Base-by-base conservation (phyloP, 2,888 invertebrate species). In the Cosmopolites sordidus region DNA sequence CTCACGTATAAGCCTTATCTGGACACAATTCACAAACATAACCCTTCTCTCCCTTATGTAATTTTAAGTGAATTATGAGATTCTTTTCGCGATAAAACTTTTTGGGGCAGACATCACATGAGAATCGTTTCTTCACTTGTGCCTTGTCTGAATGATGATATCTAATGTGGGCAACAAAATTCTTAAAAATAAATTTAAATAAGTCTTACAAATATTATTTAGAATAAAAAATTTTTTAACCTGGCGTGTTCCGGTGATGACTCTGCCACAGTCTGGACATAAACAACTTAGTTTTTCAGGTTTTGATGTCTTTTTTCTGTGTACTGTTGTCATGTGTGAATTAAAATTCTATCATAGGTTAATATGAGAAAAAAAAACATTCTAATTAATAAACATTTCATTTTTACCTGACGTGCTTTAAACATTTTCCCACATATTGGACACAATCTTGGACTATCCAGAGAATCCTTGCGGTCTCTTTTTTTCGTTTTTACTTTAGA, bases 41-140 rank as follows among this genome's bases (percentile, higher is more conserved):
- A 6, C 58, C 58, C 38, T 60, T 60, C 16, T 60, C 60, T 8
- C 60, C 60, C 46, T 54, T 58, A 16, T 60, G 60, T 43, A 58
- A 49, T 14, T 58, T 43, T 38, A 47, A 50, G 44, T 60, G 60
- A 12, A 57, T 53, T 8, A 44, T 48, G 14, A 60, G 17, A 43
- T 53, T 54, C 16, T 53, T 51, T 16, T 54, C 56, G 39, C 51
- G 43, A 38, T 50, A 51, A 56, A 60, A 60, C 22, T 51, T 51
- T 33, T 51, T 60, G 6, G 55, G 54, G 43, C 60, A 60, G 17
- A 56, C 22, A 29, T 58, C 56, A 39, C 60, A 60, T 1, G 58
- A 38, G 29, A 51, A 60, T n/a, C 54, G 49, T 29, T 55, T 53
- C 42, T 53, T 54, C 14, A 54, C 60, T 37, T 55, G 53, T 3